Conservation (phyloP, 2,797 vertebrate genomes). For the Malacoraja senta region DNA sequence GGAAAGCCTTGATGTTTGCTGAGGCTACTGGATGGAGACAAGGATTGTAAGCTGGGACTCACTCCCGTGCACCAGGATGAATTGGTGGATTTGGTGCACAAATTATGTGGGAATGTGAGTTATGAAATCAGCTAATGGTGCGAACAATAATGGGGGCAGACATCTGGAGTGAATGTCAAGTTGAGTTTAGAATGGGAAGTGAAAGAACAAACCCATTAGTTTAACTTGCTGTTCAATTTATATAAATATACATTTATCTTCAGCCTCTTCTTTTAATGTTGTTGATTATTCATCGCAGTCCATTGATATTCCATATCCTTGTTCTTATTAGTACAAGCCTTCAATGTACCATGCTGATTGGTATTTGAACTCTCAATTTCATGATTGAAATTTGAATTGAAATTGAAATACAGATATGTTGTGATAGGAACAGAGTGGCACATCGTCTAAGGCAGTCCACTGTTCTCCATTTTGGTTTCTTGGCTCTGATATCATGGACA, state of each 20-base stretch:
- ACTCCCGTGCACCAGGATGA: background rate
- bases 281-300: background rate
- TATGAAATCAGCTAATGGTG: background rate
- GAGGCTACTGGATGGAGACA: background rate
- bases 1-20: background rate
- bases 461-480: background rate
- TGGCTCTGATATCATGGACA: background rate
- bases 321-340: too few species aligned
- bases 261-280: background rate
- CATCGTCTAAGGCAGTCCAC: background rate
- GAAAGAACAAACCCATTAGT: background rate
- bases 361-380: background rate
- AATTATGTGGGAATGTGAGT: too few species aligned
- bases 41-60: background rate
- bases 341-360: too few species aligned
- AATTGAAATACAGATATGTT: background rate
- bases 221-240: background rate
- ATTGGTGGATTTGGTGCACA: background rate
- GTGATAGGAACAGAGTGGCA: background rate
- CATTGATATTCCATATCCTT: background rate
- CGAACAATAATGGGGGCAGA: background rate
- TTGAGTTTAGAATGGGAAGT: background rate
- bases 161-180: background rate
- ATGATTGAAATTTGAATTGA: background rate
- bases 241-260: background rate